Evolutionary conservation across 2,797 vertebrate genomes (phyloP).

Genomic region (Aldrovandia affinis): DNA sequence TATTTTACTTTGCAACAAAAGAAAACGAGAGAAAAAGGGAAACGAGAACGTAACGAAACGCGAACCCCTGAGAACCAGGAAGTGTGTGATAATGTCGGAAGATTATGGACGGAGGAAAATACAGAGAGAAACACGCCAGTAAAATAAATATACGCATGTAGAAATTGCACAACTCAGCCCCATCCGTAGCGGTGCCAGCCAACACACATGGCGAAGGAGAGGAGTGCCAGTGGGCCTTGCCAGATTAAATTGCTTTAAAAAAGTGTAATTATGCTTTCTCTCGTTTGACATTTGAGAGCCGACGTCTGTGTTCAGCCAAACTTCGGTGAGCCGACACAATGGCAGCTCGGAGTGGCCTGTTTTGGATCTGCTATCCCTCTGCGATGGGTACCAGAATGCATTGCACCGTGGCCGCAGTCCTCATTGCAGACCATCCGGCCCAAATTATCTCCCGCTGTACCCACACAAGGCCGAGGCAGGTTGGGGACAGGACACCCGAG

Average conservation of each 20-base stretch:
- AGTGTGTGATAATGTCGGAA: slow-evolving; percentile 67
- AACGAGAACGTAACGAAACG: slow-evolving; percentile 9
- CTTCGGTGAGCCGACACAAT: background rate
- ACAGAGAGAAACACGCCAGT: slow-evolving; percentile 67
- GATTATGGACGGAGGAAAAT: slow-evolving; percentile 63
- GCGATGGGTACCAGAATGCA: slow-evolving; percentile 16
- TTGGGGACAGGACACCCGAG: background rate
- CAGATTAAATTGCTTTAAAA: slow-evolving; percentile 23
- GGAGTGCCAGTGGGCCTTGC: background rate
- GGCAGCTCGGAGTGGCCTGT: slow-evolving; percentile 4
- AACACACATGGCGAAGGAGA: slow-evolving; percentile 59
- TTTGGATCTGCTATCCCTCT: slow-evolving; percentile 3
- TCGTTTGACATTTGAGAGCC: slow-evolving; percentile 18
- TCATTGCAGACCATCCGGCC: slow-evolving; percentile 9
- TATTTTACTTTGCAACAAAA: slow-evolving; percentile 62
- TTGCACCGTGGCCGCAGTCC: background rate
- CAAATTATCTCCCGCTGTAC: background rate
- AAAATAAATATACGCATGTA: slow-evolving; percentile 70
- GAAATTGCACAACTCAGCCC: slow-evolving; percentile 71
- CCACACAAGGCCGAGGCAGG: background rate
- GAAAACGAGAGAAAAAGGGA: slow-evolving; percentile 35
- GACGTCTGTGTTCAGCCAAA: slow-evolving; percentile 9
- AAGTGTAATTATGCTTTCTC: slow-evolving; percentile 23
- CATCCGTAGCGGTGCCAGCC: slow-evolving; percentile 59
- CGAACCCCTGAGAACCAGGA: slow-evolving; percentile 59